These are phyloP conservation scores for Catotricha subobsoleta DNA, from an alignment of 2,888 invertebrate genomes.

Conservation along the genomic window DNA sequence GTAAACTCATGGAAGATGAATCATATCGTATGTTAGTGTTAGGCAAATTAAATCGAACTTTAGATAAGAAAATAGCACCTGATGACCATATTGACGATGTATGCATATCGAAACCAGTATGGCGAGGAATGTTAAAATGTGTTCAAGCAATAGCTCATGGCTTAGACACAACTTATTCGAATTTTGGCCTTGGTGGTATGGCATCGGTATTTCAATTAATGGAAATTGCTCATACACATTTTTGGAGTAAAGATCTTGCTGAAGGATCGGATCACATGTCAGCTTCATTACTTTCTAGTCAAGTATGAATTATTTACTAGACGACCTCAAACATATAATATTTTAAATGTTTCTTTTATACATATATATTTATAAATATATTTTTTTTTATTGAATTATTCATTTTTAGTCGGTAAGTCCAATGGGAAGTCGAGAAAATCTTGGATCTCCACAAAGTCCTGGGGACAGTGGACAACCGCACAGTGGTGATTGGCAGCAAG, in stretches of 20 bases:
- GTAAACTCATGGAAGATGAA: constrained; percentile 97
- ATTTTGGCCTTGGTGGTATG: constrained; percentile 92
- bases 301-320: constrained; percentile 18
- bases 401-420: constrained; percentile 41
- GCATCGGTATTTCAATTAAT: constrained; percentile 91
- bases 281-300: constrained; percentile 26
- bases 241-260: constrained; percentile 74
- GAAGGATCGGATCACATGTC: constrained; percentile 35
- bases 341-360: constrained; percentile 7
- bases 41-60: constrained; percentile 82
- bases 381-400: background rate
- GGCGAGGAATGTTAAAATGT: constrained; percentile 93
- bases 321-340: background rate
- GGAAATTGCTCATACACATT: constrained; percentile 98
- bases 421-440: constrained; percentile 47
- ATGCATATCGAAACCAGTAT: constrained; percentile 78
- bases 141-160: constrained; percentile 79
- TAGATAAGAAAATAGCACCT: constrained; percentile 81
- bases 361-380: constrained; percentile 13
- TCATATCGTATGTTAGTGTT: constrained; percentile 91
- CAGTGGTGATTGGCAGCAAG: constrained; percentile 34
- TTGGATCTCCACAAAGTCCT: constrained; percentile 39
- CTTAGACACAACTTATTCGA: constrained; percentile 76
- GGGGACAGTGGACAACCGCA: constrained; percentile 47
- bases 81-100: constrained; percentile 97